Conservation (phyloP, 1,140 invertebrate genomes). For the Cherax destructor region DNA sequence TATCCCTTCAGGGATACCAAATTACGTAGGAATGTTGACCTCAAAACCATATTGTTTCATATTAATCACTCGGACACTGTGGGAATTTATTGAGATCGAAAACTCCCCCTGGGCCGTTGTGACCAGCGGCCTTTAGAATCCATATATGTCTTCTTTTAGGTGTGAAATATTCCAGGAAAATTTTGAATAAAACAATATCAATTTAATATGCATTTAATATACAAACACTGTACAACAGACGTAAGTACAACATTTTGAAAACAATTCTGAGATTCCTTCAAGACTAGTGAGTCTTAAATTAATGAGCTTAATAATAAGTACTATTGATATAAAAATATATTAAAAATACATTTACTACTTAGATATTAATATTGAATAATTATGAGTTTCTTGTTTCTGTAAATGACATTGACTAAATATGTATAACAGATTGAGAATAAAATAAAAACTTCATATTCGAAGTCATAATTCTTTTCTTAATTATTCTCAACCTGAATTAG, state of each 20-base stretch:
- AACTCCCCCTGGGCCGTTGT: too few species aligned
- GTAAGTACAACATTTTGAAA: neutral
- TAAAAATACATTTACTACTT: neutral
- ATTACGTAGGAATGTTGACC: too few species aligned
- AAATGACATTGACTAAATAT: neutral
- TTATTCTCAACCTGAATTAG: neutral
- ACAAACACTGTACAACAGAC: neutral
- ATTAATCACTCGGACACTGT: too few species aligned
- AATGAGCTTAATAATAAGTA: neutral
- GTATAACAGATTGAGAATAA: neutral
- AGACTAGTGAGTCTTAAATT: neutral
- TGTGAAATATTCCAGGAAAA: too few species aligned
- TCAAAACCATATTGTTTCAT: too few species aligned
- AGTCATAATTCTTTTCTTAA: neutral
- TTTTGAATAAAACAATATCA: too few species aligned
- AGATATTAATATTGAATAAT: neutral
- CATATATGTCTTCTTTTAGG: too few species aligned
- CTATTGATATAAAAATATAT: slow-evolving; percentile 1
- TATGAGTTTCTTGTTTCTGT: neutral
- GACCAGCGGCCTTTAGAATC: too few species aligned
- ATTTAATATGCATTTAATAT: neutral
- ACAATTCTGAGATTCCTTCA: neutral
- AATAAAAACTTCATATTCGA: neutral
- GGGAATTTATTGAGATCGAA: too few species aligned
- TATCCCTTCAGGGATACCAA: too few species aligned